Evolutionary conservation across 2,113 vertebrate species (phyloP).

Genomic region (Athene noctua): DNA sequence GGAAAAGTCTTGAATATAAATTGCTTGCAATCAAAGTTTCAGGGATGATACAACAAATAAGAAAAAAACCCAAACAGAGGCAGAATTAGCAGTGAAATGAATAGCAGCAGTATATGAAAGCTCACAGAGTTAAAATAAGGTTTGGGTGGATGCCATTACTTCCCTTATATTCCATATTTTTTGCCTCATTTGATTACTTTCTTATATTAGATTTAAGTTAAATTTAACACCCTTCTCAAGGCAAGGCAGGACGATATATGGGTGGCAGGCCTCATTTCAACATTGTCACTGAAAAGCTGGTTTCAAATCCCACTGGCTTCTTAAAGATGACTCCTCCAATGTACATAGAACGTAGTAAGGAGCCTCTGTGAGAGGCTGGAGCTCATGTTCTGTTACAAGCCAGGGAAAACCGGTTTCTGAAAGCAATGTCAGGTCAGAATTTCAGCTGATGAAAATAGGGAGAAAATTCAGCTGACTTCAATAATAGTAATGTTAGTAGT

Average conservation of each 20-base stretch:
- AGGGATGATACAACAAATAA: conserved; percentile 27
- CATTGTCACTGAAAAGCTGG: background rate
- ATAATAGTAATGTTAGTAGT: background rate
- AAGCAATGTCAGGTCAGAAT: background rate
- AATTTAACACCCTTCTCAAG: background rate
- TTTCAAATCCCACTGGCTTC: conserved; percentile 2
- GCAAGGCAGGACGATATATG: background rate
- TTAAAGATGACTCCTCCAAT: background rate
- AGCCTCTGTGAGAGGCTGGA: background rate
- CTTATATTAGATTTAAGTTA: background rate
- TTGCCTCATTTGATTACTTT: conserved; percentile 2
- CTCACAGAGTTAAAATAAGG: background rate
- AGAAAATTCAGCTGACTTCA: conserved; percentile 1
- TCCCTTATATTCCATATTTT: background rate
- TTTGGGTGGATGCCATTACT: background rate
- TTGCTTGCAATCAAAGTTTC: conserved; percentile 23
- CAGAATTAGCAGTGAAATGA: background rate
- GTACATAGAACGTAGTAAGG: background rate
- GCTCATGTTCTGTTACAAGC: background rate
- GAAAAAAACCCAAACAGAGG: background rate
- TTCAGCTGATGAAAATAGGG: background rate
- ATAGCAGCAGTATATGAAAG: background rate
- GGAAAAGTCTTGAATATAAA: background rate
- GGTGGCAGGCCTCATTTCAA: conserved; percentile 7
- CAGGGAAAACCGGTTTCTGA: background rate